These are phyloP conservation scores for Tokudaia muenninki DNA, from an alignment of 2,797 vertebrate species.

Conservation along the genomic window DNA sequence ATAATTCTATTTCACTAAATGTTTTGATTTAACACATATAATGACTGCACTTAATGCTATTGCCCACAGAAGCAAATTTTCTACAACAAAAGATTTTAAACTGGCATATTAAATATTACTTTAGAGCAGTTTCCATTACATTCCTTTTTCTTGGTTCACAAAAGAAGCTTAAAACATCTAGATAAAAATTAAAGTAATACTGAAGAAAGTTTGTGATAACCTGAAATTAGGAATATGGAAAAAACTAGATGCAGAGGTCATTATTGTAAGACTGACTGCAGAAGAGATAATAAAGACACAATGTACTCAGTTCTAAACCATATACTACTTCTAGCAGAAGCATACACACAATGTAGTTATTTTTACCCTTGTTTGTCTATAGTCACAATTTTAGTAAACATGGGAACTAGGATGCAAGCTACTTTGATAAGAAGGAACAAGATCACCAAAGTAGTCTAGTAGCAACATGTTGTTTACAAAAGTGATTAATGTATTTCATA, in stretches of 20 bases:
- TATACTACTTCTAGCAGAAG: not conserved
- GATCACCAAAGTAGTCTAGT: not conserved
- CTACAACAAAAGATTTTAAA: constrained; percentile 36
- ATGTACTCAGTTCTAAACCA: not conserved
- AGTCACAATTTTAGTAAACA: not conserved
- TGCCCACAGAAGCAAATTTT: constrained; percentile 18
- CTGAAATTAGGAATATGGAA: not conserved
- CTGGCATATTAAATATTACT: not conserved
- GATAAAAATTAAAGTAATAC: not conserved
- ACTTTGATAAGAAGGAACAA: not conserved
- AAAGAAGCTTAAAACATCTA: not conserved
- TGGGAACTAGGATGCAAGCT: not conserved
- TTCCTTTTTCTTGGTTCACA: not conserved
- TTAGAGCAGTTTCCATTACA: not conserved
- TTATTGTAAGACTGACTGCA: not conserved
- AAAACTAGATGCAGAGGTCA: not conserved
- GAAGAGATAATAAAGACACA: not conserved
- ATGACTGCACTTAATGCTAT: constrained; percentile 17
- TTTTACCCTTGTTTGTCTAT: not conserved
- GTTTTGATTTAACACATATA: constrained; percentile 41
- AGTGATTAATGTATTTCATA: not conserved
- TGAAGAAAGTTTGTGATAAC: constrained; percentile 7
- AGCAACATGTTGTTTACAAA: not conserved
- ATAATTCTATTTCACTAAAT: constrained; percentile 58
- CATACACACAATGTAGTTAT: not conserved